Evolutionary conservation across 2,888 invertebrate species (phyloP).

Genomic region (Stramonita haemastoma): DNA sequence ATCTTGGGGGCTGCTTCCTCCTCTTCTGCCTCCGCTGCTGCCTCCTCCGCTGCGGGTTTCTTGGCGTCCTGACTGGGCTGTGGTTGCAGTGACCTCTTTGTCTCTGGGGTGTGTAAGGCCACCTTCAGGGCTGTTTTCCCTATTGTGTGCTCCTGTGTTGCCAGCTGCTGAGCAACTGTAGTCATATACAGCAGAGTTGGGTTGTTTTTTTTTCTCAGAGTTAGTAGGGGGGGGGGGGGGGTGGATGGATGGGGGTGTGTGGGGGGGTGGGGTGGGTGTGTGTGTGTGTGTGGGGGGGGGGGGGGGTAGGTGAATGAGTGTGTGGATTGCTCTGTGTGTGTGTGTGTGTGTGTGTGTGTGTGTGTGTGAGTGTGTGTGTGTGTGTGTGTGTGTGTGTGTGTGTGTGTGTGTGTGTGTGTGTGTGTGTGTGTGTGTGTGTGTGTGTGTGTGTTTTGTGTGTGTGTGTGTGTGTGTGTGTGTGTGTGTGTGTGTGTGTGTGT

Average conservation of each 20-base stretch:
- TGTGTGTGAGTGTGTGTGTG: not conserved
- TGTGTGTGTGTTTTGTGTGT: not conserved
- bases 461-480: not conserved
- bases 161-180: conserved; percentile 21
- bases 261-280: no score
- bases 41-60: not conserved
- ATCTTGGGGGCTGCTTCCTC: conserved; percentile 3
- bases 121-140: not conserved
- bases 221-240: no score
- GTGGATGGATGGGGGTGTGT: no score
- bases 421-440: not conserved
- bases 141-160: not conserved
- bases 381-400: not conserved
- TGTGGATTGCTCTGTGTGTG: no score
- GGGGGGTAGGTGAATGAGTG: no score
- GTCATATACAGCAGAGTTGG: no score
- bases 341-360: no score
- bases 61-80: no score
- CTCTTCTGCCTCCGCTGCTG: not conserved
- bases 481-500: not conserved
- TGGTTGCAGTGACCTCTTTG: no score
- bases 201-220: no score
- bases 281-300: no score
- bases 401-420: not conserved
- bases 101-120: not conserved